Percentiles rank a stretch among this genome's conserved stretches.
phyloP scores from a whole-genome alignment of 2,797 vertebrate genomes.

The Rhyacichthys aspro region DNA sequence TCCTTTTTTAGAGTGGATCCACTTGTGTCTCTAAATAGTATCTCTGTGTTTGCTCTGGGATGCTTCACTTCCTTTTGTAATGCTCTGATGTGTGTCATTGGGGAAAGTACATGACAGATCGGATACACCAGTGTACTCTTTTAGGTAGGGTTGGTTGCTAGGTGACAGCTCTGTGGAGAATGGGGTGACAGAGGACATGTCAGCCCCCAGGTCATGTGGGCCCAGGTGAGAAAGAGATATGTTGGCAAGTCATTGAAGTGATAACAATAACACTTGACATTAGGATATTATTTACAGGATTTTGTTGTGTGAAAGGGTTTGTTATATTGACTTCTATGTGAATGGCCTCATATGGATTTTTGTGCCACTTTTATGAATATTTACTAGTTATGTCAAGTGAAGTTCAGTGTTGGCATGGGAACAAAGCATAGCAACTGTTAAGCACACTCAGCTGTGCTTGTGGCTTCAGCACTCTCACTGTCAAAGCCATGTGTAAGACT shows the following conservation, averaged over 20 bases:
- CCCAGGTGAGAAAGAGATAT: conserved; percentile 35
- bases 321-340: no score
- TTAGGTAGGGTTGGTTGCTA: conserved; percentile 40
- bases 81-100: conserved; percentile 31
- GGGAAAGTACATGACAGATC: conserved; percentile 13
- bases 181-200: neutral
- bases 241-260: neutral
- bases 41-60: neutral
- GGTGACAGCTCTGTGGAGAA: conserved; percentile 39
- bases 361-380: neutral
- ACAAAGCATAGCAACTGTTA: conserved; percentile 37
- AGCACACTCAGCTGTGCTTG: conserved; percentile 38
- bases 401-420: conserved; percentile 26
- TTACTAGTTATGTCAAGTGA: conserved; percentile 1
- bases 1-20: conserved; percentile 11
- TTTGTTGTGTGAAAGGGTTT: no score
- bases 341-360: no score
- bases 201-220: conserved; percentile 27
- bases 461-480: conserved; percentile 42
- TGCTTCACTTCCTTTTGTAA: neutral
- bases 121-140: conserved; percentile 8
- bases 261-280: conserved; percentile 8
- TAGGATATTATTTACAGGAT: no score
- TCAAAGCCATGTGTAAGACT: conserved; percentile 61
- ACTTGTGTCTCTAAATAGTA: neutral